Conservation (phyloP, 2,888 invertebrate species). For the Agelastica alni region DNA sequence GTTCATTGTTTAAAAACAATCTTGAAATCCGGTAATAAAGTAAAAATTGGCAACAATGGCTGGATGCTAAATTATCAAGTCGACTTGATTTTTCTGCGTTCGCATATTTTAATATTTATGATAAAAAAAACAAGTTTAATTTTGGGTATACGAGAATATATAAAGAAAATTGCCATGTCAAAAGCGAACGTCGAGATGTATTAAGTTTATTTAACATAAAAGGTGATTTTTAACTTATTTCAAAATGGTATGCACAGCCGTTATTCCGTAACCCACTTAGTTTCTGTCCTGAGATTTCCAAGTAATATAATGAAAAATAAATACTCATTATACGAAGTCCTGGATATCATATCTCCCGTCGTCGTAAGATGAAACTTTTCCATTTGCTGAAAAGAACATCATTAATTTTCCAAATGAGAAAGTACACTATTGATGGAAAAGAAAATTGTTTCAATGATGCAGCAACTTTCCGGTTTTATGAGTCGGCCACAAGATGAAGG, state of each 20-base stretch:
- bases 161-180: no score
- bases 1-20: no score
- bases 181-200: no score
- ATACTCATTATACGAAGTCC: conserved; percentile 19
- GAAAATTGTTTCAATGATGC: conserved; percentile 33
- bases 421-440: conserved; percentile 29
- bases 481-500: conserved; percentile 9
- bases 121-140: no score
- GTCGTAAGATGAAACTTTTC: conserved; percentile 15
- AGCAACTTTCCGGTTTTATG: conserved; percentile 30
- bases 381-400: conserved; percentile 24
- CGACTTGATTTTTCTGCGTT: no score
- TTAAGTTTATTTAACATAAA: no score
- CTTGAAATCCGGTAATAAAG: no score
- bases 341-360: conserved; percentile 12
- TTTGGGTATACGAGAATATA: no score
- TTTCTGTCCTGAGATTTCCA: background rate
- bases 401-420: conserved; percentile 30
- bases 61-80: no score
- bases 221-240: background rate
- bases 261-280: conserved; percentile 1
- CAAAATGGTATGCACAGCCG: background rate
- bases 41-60: no score
- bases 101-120: no score
- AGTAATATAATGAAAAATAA: conserved; percentile 24